Percentiles rank a stretch among this genome's conserved stretches.
These are phyloP conservation scores for Urocolius indicus DNA, from an alignment of 2,113 vertebrate genomes.

Conservation along the genomic window DNA sequence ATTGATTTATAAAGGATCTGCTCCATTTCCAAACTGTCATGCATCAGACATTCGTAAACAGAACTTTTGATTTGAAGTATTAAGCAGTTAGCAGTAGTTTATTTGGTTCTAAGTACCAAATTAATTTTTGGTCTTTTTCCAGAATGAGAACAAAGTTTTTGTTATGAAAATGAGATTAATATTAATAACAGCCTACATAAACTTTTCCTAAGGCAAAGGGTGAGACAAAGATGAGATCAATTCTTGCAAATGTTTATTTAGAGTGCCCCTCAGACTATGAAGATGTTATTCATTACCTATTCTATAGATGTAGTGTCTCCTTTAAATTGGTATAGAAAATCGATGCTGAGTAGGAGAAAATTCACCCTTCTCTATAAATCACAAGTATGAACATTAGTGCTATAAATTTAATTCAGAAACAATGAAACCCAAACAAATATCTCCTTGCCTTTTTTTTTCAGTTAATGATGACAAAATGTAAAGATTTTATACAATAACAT, in stretches of 20 bases:
- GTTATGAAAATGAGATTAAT: slow-evolving; percentile 1
- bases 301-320: slow-evolving; percentile 6
- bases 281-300: slow-evolving; percentile 59
- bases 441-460: neutral
- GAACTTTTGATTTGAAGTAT: neutral
- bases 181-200: neutral
- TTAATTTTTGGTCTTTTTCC: neutral
- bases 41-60: neutral
- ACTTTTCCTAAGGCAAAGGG: neutral
- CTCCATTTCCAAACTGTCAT: neutral
- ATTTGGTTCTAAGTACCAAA: neutral
- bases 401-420: slow-evolving; percentile 60
- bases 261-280: slow-evolving; percentile 29
- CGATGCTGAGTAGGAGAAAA: slow-evolving; percentile 44
- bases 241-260: slow-evolving; percentile 40
- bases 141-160: neutral
- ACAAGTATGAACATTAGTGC: neutral
- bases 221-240: neutral
- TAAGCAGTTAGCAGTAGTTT: neutral
- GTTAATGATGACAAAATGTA: slow-evolving; percentile 36
- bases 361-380: slow-evolving; percentile 47
- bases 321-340: slow-evolving; percentile 69
- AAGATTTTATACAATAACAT: neutral
- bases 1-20: neutral
- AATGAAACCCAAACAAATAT: slow-evolving; percentile 40